Base-by-base conservation (phyloP, 2,797 vertebrate genomes). In the Distichodus sexfasciatus region DNA sequence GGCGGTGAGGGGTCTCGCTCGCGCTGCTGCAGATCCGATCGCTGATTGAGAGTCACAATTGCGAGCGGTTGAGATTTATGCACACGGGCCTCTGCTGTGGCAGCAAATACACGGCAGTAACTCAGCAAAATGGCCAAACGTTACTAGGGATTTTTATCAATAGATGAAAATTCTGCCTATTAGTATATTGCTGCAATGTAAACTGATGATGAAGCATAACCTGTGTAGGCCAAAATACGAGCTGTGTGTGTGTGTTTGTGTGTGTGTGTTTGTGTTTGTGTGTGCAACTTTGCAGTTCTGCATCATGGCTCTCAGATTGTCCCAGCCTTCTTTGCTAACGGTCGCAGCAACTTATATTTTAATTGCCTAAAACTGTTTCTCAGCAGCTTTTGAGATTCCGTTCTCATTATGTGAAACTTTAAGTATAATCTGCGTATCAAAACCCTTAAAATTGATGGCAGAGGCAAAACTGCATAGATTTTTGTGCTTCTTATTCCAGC, bases 111-210 rank as follows among this genome's bases (percentile, higher is more conserved):
- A 57, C 51, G 17, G 59, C 53, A 41, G 61, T 68, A 70, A 66
- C 53, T 75, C 72, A 75, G 41, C 44, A 75, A 69, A 69, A 48
- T 23, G 51, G 60, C 58, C 72, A 59, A 75, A 75, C 46, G 60
- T 68, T 41, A 65, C 46, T 50, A 53, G 66, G 66, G 66, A 65
- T 75, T 59, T 69, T 58, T 53, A 33, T 36, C 44, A 28, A 48
- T 26, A 47, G 26, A 1, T 14, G 59, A 44, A 44, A 63, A 66
- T 69, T 35, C 29, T 59, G 66, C 29, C 29, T 53, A 58, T 64
- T 57, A 23, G 3, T n/a, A 2, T 53, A 44, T 35, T 29, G 38
- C 41, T 23, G 17, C 26, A 19, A 28, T 2, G 4, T 6, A 14
- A 15, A 12, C 31, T 55, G 53, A 36, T 55, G 31, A 33, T 28